Percentiles rank a stretch among this genome's conserved stretches.
phyloP scores from a whole-genome alignment of 23 tunicate genomes.

The Trididemnum nubilum region DNA sequence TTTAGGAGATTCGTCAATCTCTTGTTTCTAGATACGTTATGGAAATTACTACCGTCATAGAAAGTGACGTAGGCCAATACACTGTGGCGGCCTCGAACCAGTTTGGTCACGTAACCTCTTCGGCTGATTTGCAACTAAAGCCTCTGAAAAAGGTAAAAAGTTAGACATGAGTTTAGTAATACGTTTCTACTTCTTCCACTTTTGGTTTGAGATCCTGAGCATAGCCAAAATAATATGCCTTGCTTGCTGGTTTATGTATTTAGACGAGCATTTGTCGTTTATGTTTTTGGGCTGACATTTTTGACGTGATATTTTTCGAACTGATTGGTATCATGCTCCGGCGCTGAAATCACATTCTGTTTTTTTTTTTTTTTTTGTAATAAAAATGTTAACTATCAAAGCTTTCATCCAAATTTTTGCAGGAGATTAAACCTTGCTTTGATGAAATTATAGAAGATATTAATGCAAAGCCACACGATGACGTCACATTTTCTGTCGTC shows the following conservation, averaged over 20 bases:
- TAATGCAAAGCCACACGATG: background rate
- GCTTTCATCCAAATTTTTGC: no score
- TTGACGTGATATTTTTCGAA: no score
- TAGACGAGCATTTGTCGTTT: no score
- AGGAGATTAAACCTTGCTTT: constrained; percentile 37
- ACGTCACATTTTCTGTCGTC: constrained; percentile 29
- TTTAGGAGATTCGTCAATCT: no score
- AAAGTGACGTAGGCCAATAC: constrained; percentile 48
- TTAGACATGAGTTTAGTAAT: no score
- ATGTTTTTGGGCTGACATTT: no score
- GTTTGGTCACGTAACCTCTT: constrained; percentile 11
- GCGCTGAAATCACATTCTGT: no score
- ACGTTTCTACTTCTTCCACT: background rate
- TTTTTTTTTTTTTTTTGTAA: no score
- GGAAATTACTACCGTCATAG: background rate
- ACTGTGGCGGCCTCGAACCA: constrained; percentile 36
- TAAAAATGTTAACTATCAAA: no score
- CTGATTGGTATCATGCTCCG: no score
- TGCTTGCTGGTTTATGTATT: no score
- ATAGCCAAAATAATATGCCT: no score
- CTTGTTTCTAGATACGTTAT: background rate
- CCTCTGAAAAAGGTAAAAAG: background rate
- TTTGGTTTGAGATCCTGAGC: background rate
- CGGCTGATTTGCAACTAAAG: background rate
- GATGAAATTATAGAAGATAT: constrained; percentile 50